Base-by-base conservation (phyloP, 2,888 invertebrate genomes). In the Microplitis manilae region DNA sequence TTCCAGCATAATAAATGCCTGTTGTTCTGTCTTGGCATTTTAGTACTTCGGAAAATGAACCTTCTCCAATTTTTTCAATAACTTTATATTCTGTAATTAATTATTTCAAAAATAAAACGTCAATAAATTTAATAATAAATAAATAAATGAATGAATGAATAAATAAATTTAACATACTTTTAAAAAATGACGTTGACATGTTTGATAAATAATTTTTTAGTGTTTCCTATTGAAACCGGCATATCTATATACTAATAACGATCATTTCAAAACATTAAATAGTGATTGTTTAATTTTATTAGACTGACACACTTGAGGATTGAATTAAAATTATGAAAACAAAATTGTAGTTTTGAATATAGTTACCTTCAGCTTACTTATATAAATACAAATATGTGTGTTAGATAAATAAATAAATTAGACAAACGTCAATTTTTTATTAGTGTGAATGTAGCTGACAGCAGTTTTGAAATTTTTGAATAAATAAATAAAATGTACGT, bases 21-120 rank as follows among this genome's bases (percentile, higher is more conserved):
- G 92, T 92, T 81, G 89, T 87, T 79, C 91, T 90, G 81, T 93
- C 91, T 86, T 93, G 92, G 86, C 93, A 93, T 91, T 93, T 94
- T 79, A 94, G 87, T 40, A 94, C 94, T 85, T 94, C 93, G 1
- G 94, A 93, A 90, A 94, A 94, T 39, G 94, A 93, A 13, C 94
- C 94, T 88, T 94, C 94, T 30, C 94, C 94, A 85, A 94, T 93
- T 91, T 94, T 93, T 77, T 92, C 91, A 78, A 94, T 85, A 80
- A 94, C 90, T 87, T 91, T 91, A 87, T 94, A 94, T 88, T 93
- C 94, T 93, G 86, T 85, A 87, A 78, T 64, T 73, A 8, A 62
- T 64, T n/a, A 40, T 64, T 30, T 30, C 4, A 0, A 30, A 30
- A 30, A 30, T 0, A 73, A 40, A 41, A 40, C 38, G 39, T 30